Evolutionary conservation across 2,113 vertebrate genomes (phyloP), one percentile per base, ranked within the genome.

Genomic region (Nothoprocta pentlandii): DNA sequence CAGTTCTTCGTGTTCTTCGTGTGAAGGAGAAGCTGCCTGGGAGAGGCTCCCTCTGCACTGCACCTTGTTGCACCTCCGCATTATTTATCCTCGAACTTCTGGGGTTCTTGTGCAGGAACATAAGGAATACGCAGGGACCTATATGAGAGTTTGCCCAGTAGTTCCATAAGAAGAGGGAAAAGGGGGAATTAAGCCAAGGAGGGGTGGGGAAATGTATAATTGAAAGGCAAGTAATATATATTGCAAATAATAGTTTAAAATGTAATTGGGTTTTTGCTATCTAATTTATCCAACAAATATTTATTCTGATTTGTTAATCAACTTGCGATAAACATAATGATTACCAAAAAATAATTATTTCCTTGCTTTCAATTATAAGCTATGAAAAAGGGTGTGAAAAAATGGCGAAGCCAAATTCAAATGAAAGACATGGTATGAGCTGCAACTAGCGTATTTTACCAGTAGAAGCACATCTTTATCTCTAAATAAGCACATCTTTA

Each of bases 91-190:
- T 84, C 32, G 12, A 63, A 61, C 42, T 32, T 74, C 61, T 17
- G 67, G 49, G 54, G 30, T 3, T 20, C 0, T 4, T 4, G 20
- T 7, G 26, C 0, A 61, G 19, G 5, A 76, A 62, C 0, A 76
- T 26, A 73, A 76, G 12, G 17, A 89, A 46, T 51, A 80, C 4
- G 5, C 13, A 87, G n/a, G 16, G 90, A 62, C 8, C 41, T 58
- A 10, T 47, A 71, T 30, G 42, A 76, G 54, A 66, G 79, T 58
- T 79, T 46, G 34, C 6, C 13, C n/a, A 19, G 6, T 36, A 79
- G 81, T 23, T 71, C 54, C 28, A 44, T 16, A 87, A 20, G 12
- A 62, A 36, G 12, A 12, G 5, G 32, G 0, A 30, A 70, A 82
- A 63, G 7, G 0, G 0, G n/a, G 20, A 3, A 64, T 6, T 11